A percentile compares a stretch with the other conserved stretches of the same genome.
These are phyloP conservation scores for Oryctes rhinoceros DNA, from an alignment of 1,140 invertebrate genomes.

Conservation along the genomic window DNA sequence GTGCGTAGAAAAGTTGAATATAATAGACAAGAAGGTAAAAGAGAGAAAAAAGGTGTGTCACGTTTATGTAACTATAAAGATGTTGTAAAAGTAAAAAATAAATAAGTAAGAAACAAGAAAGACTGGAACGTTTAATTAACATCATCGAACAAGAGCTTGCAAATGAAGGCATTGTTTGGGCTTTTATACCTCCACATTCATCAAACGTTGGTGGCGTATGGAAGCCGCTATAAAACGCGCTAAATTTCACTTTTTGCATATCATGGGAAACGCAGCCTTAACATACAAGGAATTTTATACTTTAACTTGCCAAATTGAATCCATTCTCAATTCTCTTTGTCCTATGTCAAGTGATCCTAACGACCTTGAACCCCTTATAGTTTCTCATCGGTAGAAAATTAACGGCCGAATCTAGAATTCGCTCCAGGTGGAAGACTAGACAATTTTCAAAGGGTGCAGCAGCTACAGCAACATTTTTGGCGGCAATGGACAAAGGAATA, in stretches of 20 bases:
- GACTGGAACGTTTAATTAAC: too few relatives aligned
- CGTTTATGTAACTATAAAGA: too few relatives aligned
- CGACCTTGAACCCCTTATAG: slow-evolving; percentile 41
- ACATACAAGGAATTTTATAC: slow-evolving; percentile 54
- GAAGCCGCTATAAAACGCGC: slow-evolving; percentile 54
- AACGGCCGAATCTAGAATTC: not conserved
- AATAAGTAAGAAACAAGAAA: too few relatives aligned
- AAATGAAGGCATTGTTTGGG: slow-evolving; percentile 5
- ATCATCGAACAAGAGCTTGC: too few relatives aligned
- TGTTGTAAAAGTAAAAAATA: too few relatives aligned
- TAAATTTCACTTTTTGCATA: slow-evolving; percentile 50
- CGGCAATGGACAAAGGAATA: not conserved
- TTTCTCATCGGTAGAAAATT: slow-evolving; percentile 25
- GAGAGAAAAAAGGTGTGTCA: too few relatives aligned
- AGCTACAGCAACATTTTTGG: not conserved
- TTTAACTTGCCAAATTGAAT: slow-evolving; percentile 51
- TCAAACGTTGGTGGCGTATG: slow-evolving; percentile 54
- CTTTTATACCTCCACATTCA: slow-evolving; percentile 43
- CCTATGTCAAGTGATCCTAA: slow-evolving; percentile 41
- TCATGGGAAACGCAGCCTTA: slow-evolving; percentile 46
- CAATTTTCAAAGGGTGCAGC: not conserved
- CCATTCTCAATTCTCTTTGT: slow-evolving; percentile 54
- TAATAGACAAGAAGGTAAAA: too few relatives aligned
- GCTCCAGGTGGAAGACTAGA: not conserved
- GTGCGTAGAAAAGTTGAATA: too few relatives aligned